These are phyloP conservation scores for Menidia beryllina DNA, from an alignment of 2,113 vertebrate species.

Conservation along the genomic window DNA sequence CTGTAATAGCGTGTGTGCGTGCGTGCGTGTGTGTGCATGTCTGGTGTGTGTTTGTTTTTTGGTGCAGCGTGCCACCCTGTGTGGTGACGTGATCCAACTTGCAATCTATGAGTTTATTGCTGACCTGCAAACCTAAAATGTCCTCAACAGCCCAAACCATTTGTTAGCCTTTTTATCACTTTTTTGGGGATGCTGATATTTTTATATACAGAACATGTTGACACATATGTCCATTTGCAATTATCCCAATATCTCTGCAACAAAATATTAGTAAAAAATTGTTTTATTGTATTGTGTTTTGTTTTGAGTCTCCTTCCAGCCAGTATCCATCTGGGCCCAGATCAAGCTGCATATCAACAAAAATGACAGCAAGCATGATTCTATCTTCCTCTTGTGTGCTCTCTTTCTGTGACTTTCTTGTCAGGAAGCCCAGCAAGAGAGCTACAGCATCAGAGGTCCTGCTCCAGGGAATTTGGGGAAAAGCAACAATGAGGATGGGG, in stretches of 20 bases:
- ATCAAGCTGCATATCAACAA: background rate
- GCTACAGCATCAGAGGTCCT: slow-evolving; percentile 87
- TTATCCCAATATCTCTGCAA: no score
- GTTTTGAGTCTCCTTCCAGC: background rate
- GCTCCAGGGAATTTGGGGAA: slow-evolving; percentile 89
- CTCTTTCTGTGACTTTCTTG: slow-evolving; percentile 5
- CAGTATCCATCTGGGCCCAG: no score
- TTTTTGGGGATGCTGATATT: slow-evolving; percentile 1
- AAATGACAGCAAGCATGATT: rapidly evolving
- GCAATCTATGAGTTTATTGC: slow-evolving; percentile 30
- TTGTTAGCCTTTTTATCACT: background rate
- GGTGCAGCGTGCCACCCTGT: slow-evolving; percentile 11
- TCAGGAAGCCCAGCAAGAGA: slow-evolving; percentile 92
- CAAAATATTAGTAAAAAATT: no score
- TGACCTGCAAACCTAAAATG: slow-evolving; percentile 32
- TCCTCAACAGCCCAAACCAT: background rate
- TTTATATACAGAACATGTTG: no score
- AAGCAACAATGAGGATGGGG: slow-evolving; percentile 91
- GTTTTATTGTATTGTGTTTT: background rate
- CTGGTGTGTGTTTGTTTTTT: background rate
- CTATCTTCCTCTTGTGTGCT: slow-evolving; percentile 5
- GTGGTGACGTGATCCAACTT: slow-evolving; percentile 40
- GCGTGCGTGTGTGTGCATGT: background rate
- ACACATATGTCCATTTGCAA: no score
- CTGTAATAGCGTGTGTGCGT: slow-evolving; percentile 9